Conservation (phyloP, 2,113 vertebrate genomes). For the Mystacornis crossleyi region DNA sequence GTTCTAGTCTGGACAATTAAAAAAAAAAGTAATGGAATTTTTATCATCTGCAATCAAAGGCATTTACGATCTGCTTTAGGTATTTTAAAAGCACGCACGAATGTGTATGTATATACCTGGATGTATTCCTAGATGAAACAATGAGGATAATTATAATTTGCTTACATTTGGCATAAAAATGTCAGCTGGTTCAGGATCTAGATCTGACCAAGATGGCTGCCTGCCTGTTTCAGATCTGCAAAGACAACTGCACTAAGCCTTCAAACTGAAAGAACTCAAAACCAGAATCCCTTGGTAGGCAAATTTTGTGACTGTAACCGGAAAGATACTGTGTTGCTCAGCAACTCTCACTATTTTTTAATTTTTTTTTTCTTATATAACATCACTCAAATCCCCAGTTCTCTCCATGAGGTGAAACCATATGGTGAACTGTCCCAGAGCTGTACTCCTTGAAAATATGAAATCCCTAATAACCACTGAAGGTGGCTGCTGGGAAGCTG, state of each 20-base stretch:
- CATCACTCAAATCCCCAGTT: background rate
- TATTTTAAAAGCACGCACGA: background rate
- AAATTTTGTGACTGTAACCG: background rate
- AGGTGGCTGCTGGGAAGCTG: background rate
- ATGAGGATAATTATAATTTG: background rate
- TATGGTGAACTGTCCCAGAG: background rate
- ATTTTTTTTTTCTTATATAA: background rate
- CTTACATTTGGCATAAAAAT: background rate
- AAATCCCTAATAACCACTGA: background rate
- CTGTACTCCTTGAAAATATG: background rate
- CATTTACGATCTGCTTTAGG: background rate
- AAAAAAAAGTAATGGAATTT: background rate
- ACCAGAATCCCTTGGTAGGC: background rate
- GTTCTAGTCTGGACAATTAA: background rate
- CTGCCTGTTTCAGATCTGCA: background rate
- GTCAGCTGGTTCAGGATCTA: background rate
- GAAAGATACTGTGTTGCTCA: constrained; percentile 28
- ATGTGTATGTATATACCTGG: background rate
- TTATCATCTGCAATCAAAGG: background rate
- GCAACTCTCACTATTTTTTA: constrained; percentile 1
- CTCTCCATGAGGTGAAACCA: background rate
- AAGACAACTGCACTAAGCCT: background rate
- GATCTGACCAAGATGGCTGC: background rate
- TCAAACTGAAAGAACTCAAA: constrained; percentile 10
- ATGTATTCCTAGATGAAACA: background rate